phyloP scores from a whole-genome alignment of 2,113 vertebrate species.

The Baryphthengus martii region DNA sequence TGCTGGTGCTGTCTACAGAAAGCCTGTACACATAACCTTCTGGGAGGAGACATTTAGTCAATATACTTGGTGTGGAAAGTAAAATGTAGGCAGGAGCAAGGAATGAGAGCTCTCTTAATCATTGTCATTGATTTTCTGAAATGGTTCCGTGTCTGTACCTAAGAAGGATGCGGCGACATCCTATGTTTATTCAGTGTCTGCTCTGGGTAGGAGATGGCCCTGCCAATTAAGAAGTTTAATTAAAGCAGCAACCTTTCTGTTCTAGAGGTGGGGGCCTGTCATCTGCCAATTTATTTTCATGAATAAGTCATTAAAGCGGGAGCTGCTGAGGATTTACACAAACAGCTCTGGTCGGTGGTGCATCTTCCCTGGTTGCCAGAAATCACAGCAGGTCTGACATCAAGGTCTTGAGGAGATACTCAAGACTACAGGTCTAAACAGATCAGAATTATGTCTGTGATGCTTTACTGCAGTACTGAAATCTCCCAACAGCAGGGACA shows the following conservation, averaged over 20 bases:
- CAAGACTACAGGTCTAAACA: not conserved
- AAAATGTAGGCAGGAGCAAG: slow-evolving; percentile 27
- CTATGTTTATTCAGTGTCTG: slow-evolving; percentile 5
- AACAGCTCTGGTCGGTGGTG: not conserved
- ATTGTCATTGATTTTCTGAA: slow-evolving; percentile 44
- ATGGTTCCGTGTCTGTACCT: not conserved
- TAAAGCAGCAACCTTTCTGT: slow-evolving; percentile 42
- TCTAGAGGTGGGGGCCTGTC: not conserved
- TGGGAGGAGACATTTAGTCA: slow-evolving; percentile 36
- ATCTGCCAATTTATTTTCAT: slow-evolving; percentile 29
- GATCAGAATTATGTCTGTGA: not conserved
- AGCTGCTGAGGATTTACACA: not conserved
- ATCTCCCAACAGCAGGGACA: not conserved
- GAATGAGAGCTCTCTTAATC: slow-evolving; percentile 48
- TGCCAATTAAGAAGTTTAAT: slow-evolving; percentile 54
- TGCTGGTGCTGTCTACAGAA: not conserved
- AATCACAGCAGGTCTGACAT: not conserved
- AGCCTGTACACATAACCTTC: not conserved
- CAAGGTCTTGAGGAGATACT: not conserved
- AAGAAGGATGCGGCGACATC: slow-evolving; percentile 31
- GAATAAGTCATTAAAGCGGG: slow-evolving; percentile 23
- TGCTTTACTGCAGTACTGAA: not conserved
- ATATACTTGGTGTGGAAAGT: slow-evolving; percentile 14
- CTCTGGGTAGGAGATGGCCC: not conserved
- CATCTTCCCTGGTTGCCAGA: not conserved